These are phyloP conservation scores for Flabesymbios commensalis DNA, from an alignment of 2,888 invertebrate genomes.

Conservation along the genomic window DNA sequence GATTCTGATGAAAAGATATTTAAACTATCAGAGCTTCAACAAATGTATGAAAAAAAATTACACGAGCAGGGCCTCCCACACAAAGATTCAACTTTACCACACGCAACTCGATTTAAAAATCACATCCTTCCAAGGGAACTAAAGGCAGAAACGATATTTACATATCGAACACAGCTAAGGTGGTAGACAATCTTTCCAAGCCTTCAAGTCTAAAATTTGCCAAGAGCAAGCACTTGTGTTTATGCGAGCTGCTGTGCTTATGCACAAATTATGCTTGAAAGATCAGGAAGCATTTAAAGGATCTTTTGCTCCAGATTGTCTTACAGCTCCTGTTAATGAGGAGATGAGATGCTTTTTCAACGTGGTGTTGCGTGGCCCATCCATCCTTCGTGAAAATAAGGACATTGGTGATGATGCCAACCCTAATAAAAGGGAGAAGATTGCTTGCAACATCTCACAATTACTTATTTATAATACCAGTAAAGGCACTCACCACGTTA, in stretches of 20 bases:
- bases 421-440: not conserved
- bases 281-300: not conserved
- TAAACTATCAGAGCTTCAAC: not conserved
- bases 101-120: not conserved
- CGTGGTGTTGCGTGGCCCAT: not conserved
- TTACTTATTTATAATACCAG: not conserved
- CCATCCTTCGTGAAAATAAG: not conserved
- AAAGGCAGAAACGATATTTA: too few relatives aligned
- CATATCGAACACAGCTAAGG: too few relatives aligned
- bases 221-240: not conserved
- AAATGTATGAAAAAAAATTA: not conserved
- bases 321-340: not conserved
- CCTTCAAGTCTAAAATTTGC: too few relatives aligned
- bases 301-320: not conserved
- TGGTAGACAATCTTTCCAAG: too few relatives aligned
- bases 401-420: not conserved
- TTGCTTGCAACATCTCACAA: not conserved
- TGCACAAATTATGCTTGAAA: not conserved
- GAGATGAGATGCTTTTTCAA: not conserved
- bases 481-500: not conserved
- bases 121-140: not conserved
- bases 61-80: not conserved
- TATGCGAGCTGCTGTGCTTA: not conserved
- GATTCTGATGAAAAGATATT: not conserved
- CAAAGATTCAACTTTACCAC: too few relatives aligned